Conservation (phyloP, 1,140 invertebrate genomes). For the Heliothis subflexa region DNA sequence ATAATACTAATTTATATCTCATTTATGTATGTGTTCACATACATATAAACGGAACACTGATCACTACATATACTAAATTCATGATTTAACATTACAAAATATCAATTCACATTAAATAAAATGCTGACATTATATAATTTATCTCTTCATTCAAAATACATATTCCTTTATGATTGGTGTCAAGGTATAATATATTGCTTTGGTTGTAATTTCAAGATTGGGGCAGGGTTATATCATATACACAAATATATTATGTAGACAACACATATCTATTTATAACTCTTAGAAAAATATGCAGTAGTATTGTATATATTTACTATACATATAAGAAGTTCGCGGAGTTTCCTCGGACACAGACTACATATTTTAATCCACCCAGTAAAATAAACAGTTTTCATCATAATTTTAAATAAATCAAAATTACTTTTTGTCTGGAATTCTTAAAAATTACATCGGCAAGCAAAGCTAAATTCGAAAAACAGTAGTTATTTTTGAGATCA, state of each 20-base stretch:
- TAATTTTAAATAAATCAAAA: background rate
- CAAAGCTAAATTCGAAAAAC: no score
- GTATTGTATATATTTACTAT: constrained; percentile 2
- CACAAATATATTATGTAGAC: constrained; percentile 8
- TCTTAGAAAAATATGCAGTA: constrained; percentile 7
- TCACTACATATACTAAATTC: background rate
- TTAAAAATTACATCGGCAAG: no score
- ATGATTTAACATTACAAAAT: constrained; percentile 27
- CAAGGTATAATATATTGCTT: background rate
- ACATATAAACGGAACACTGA: background rate
- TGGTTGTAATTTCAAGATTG: background rate
- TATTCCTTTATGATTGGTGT: background rate
- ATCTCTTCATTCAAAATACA: background rate
- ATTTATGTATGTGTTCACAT: background rate
- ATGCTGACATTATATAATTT: background rate
- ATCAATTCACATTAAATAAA: background rate
- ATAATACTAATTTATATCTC: constrained; percentile 15
- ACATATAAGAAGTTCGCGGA: background rate
- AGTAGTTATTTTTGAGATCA: no score
- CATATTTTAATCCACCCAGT: background rate
- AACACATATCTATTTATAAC: constrained; percentile 7
- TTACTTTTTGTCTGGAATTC: background rate
- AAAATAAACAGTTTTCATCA: background rate
- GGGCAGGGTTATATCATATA: background rate
- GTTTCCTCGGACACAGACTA: background rate